phyloP scores from a whole-genome alignment of 2,888 invertebrate species.

The Volucella zonaria region DNA sequence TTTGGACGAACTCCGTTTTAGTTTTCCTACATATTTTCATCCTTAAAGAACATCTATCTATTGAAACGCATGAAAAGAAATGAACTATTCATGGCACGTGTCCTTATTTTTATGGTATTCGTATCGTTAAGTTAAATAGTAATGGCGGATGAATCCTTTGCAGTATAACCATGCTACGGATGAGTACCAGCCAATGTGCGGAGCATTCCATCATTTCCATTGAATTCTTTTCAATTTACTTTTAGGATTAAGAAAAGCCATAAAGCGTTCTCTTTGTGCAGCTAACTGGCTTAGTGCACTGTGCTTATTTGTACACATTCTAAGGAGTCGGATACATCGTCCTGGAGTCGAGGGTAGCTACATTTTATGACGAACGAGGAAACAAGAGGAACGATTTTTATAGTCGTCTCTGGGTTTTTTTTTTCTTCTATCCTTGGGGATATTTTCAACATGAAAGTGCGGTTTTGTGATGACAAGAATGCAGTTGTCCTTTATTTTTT shows the following conservation, averaged over 20 bases:
- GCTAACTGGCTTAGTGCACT: constrained; percentile 26
- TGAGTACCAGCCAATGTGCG: constrained; percentile 21
- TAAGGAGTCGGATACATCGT: neutral
- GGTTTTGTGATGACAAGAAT: neutral
- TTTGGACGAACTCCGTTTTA: too few relatives aligned
- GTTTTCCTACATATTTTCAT: too few relatives aligned
- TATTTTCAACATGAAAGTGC: neutral
- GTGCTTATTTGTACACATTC: constrained; percentile 23
- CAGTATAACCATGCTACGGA: constrained; percentile 12
- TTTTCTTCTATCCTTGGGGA: constrained; percentile 17
- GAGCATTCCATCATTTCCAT: constrained; percentile 21
- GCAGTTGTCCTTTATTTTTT: constrained; percentile 13
- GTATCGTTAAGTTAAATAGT: neutral
- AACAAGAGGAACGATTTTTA: constrained; percentile 36
- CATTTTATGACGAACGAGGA: constrained; percentile 33
- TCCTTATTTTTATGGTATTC: neutral
- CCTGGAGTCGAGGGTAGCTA: constrained; percentile 6
- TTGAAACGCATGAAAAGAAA: neutral
- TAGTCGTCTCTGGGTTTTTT: constrained; percentile 4
- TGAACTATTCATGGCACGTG: neutral
- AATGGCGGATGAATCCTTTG: neutral
- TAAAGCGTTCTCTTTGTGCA: constrained; percentile 20
- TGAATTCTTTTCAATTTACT: constrained; percentile 53
- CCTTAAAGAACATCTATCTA: neutral
- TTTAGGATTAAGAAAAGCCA: constrained; percentile 40